These are phyloP conservation scores for Hiodon tergisus DNA, from an alignment of 2,113 vertebrate species.

Conservation along the genomic window DNA sequence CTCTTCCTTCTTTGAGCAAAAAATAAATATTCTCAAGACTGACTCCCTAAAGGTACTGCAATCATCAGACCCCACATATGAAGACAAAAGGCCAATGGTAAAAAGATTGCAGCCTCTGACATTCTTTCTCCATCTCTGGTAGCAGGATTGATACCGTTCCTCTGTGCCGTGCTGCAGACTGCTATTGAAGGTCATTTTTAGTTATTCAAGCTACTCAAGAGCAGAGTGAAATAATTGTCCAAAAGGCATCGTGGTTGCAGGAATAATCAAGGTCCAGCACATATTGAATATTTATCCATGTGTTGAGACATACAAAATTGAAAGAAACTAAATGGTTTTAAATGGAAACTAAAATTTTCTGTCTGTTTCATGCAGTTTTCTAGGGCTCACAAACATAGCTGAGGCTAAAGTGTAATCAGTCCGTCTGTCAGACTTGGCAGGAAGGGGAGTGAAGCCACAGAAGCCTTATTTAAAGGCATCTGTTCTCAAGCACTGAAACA, in stretches of 20 bases:
- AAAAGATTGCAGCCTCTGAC: background rate
- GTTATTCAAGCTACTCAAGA: background rate
- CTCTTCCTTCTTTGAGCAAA: background rate
- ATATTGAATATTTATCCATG: conserved; percentile 26
- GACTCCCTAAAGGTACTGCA: background rate
- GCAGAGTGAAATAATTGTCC: background rate
- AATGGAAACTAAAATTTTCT: conserved; percentile 9
- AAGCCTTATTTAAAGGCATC: background rate
- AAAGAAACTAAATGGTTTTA: conserved; percentile 15
- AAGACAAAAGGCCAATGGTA: background rate
- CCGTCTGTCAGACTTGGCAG: conserved; percentile 14
- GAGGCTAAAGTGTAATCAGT: conserved; percentile 1
- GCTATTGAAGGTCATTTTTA: background rate
- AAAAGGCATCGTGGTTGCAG: conserved; percentile 19
- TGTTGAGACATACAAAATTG: conserved; percentile 29
- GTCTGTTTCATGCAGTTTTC: conserved; percentile 21
- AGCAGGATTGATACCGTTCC: background rate
- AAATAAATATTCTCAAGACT: background rate
- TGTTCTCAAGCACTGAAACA: background rate
- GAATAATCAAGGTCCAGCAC: conserved; percentile 5
- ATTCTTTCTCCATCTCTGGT: background rate
- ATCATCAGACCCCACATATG: background rate
- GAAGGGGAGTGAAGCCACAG: background rate
- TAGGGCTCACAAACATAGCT: background rate
- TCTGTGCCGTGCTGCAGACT: too few relatives aligned